Evolutionary conservation across 1,140 invertebrate genomes (phyloP).

Genomic region (Epicauta chinensis): DNA sequence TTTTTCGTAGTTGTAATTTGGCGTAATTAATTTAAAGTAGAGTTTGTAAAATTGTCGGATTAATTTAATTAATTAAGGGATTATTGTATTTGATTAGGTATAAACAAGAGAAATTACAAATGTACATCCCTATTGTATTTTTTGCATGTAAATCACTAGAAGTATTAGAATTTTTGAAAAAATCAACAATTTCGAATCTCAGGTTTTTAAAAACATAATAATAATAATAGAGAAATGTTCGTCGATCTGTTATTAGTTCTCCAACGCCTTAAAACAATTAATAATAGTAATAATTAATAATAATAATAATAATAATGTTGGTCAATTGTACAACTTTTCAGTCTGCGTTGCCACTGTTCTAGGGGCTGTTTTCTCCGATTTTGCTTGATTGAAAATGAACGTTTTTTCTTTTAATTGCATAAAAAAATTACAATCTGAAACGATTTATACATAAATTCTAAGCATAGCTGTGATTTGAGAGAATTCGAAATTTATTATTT

Average conservation of each 20-base stretch:
- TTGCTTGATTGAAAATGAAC: not conserved
- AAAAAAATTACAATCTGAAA: not conserved
- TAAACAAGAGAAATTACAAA: conserved; percentile 2
- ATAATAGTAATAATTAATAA: too few relatives aligned
- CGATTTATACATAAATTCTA: conserved; percentile 16
- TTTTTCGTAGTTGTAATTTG: too few relatives aligned
- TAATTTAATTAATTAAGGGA: conserved; percentile 2
- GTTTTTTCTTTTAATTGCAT: not conserved
- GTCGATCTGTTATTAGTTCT: too few relatives aligned
- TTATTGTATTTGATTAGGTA: too few relatives aligned
- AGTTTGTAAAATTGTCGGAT: not conserved
- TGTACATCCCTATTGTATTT: not conserved
- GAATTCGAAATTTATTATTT: conserved; percentile 16
- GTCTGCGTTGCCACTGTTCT: conserved; percentile 1
- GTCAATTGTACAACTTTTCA: not conserved
- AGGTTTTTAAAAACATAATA: conserved; percentile 4
- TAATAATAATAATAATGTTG: too few relatives aligned
- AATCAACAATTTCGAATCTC: conserved; percentile 16
- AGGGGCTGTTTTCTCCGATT: not conserved
- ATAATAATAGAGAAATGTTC: too few relatives aligned
- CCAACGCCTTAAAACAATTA: too few relatives aligned
- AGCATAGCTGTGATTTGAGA: conserved; percentile 23
- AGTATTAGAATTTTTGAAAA: conserved; percentile 5
- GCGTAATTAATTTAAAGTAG: too few relatives aligned
- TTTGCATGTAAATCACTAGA: not conserved